Evolutionary conservation across 1,140 invertebrate species (phyloP), one percentile per base, ranked within the genome.

Genomic region (Drosophila willistoni): DNA sequence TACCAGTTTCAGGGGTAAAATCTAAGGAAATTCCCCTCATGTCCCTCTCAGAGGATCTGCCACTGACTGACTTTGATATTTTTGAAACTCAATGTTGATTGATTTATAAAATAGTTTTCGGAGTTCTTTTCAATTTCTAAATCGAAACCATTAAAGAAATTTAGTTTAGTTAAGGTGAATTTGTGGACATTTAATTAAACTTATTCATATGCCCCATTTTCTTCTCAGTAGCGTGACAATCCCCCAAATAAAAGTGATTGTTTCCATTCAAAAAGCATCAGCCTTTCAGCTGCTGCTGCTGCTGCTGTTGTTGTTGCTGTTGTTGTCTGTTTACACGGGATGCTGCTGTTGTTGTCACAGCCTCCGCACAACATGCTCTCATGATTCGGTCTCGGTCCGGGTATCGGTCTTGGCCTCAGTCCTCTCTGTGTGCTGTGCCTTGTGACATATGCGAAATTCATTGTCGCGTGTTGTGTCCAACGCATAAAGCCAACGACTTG

Each of bases 361-460:
- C 9, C 44, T 51, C 17, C 44, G 12, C 12, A 22, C 44, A 51
- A 51, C 44, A 51, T 51, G 44, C 44, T 22, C 44, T 51, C 17
- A 22, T 51, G 44, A 51, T 51, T 19, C 17, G 44, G 9, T 7
- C 44, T 19, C 17, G 5, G 13, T 47, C 14, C 17, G 14, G 17
- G 44, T 19, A 14, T 47, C 14, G 14, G 17, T 51, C 44, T 51
- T 12, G 7, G 34, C 10, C 44, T 44, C 42, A 7, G 42, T 44
- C 42, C 42, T 59, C 29, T 41, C 60, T 19, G 22, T 69, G 29
- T 7, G 29, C 7, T 6, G 29, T 55, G 57, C 59, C 68, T 78
- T 86, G 83, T 87, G 83, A 87, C 83, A 87, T 89, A 87, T 87
- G 83, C 83, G 83, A 87, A 84, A 89, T 87, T 87, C 83, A 87